A percentile compares a stretch with the other conserved stretches of the same genome.
Conservation (phyloP, 2,888 invertebrate species). For the Furcula furcula region DNA sequence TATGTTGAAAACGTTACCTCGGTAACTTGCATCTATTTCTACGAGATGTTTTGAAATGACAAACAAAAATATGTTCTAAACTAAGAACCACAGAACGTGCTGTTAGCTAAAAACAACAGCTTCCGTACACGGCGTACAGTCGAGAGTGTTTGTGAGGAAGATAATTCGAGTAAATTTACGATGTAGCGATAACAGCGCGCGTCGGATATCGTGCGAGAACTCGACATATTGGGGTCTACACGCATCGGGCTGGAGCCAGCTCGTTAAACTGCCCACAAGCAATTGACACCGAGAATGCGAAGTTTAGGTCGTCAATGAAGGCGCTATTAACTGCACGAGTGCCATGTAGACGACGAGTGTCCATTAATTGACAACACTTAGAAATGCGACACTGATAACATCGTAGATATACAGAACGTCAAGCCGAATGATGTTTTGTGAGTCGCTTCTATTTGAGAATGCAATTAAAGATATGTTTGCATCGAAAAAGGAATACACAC, state of each 20-base stretch:
- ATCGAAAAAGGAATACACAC: not conserved
- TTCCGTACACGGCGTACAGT: conserved; percentile 13
- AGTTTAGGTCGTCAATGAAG: conserved; percentile 20
- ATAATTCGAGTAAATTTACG: conserved; percentile 69
- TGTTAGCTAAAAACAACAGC: conserved; percentile 9
- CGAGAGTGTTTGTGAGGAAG: conserved; percentile 34
- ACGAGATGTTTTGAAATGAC: too few species aligned
- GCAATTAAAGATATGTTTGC: not conserved
- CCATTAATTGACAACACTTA: not conserved
- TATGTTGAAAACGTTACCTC: too few species aligned
- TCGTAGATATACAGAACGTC: not conserved
- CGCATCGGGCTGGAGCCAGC: conserved; percentile 26
- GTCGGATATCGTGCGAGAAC: conserved; percentile 26
- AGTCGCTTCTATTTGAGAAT: not conserved
- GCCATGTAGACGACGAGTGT: conserved; percentile 21
- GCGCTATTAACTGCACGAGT: conserved; percentile 24
- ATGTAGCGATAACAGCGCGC: conserved; percentile 49
- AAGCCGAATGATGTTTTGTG: not conserved
- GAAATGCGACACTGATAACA: not conserved
- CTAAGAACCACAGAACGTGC: not conserved
- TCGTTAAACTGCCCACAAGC: conserved; percentile 15
- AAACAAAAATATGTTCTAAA: too few species aligned
- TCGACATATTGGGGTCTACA: conserved; percentile 54
- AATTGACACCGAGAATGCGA: conserved; percentile 24
- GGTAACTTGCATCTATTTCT: too few species aligned